Conservation (phyloP, 1,140 invertebrate species). For the Apocrypta bakeri region DNA sequence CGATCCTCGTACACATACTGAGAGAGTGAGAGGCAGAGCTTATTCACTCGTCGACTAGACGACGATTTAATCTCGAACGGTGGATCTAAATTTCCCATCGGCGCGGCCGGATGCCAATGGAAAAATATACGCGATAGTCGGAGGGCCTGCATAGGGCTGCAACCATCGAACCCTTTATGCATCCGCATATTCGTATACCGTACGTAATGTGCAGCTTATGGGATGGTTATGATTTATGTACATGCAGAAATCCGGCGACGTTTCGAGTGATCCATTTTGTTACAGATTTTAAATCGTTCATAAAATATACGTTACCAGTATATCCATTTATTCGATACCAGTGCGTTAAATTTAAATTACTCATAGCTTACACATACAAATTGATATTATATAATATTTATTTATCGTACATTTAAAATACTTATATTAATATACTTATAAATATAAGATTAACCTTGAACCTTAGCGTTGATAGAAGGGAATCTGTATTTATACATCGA, state of each 20-base stretch:
- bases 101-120: slow-evolving; percentile 16
- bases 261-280: background rate
- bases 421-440: too few relatives aligned
- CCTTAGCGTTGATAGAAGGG: too few relatives aligned
- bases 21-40: background rate
- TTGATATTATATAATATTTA: too few relatives aligned
- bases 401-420: too few relatives aligned
- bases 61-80: slow-evolving; percentile 31
- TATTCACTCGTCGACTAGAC: slow-evolving; percentile 23
- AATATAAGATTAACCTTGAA: too few relatives aligned
- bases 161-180: slow-evolving; percentile 35
- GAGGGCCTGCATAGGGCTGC: background rate
- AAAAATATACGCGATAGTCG: slow-evolving; percentile 13
- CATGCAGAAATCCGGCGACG: too few relatives aligned
- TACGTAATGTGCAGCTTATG: background rate
- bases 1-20: background rate
- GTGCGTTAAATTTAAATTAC: too few relatives aligned
- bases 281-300: too few relatives aligned
- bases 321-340: too few relatives aligned
- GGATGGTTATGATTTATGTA: background rate
- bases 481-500: too few relatives aligned
- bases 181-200: background rate
- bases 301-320: too few relatives aligned
- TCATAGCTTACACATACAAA: too few relatives aligned
- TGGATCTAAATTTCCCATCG: slow-evolving; percentile 25